Evolutionary conservation across 1,140 invertebrate species (phyloP), one percentile per base, ranked within the genome.

Genomic region (Leptinotarsa lineolata): DNA sequence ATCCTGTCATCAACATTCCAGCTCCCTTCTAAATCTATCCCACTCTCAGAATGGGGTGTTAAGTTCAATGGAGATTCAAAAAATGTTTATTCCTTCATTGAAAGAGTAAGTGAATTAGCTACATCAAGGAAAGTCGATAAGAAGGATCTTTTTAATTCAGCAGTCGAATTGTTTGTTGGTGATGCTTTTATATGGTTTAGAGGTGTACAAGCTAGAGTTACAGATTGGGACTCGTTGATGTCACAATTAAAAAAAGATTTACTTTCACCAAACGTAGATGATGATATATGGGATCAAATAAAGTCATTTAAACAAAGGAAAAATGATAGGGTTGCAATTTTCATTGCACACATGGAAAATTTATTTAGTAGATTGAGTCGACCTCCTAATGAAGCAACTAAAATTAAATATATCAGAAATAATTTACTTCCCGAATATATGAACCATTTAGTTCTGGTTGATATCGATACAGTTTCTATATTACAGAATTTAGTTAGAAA

Each of bases 381-480:
- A n/a, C 59, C 59, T 8, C n/a, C 59, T 5, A 4, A 18, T 61
- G 59, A n/a, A 61, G n/a, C 21, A n/a, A 61, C 59, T 18, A 61
- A n/a, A 61, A 61, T 61, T 8, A 61, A 61, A 61, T 61, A 8
- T n/a, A 61, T 61, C 5, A 61, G n/a, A 61, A 61, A 61, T 61
- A 8, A 61, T 61, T 61, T 61, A n/a, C n/a, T 18, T n/a, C n/a
- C n/a, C n/a, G n/a, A n/a, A n/a, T n/a, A n/a, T n/a, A n/a, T n/a
- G n/a, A n/a, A n/a, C n/a, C n/a, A n/a, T n/a, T n/a, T n/a, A n/a
- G n/a, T n/a, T n/a, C n/a, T n/a, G n/a, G n/a, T n/a, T n/a, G n/a
- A n/a, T n/a, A n/a, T n/a, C n/a, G n/a, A n/a, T n/a, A n/a, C n/a
- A n/a, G n/a, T n/a, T n/a, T n/a, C n/a, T n/a, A n/a, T n/a, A n/a